Evolutionary conservation across 2,797 vertebrate species (phyloP).

Genomic region (Clamator glandarius): DNA sequence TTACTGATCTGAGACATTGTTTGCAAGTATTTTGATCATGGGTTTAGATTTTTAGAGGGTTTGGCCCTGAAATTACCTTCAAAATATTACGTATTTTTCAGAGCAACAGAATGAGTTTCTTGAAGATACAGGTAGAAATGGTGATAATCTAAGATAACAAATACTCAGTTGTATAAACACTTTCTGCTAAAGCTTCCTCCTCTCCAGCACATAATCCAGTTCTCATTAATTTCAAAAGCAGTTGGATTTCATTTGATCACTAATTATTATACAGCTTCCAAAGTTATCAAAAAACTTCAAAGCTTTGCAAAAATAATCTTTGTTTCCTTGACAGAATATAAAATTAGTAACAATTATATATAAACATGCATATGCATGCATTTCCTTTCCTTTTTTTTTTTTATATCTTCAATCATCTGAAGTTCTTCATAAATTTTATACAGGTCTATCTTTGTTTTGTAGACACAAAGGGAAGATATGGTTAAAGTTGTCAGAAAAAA

Average conservation of each 20-base stretch:
- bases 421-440: conserved; percentile 56
- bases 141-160: conserved; percentile 1
- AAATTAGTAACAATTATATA: conserved; percentile 45
- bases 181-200: conserved; percentile 8
- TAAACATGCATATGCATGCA: background rate
- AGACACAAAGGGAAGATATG: background rate
- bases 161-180: conserved; percentile 19
- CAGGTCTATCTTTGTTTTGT: conserved; percentile 47
- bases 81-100: background rate
- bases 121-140: background rate
- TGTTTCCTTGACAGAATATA: conserved; percentile 46
- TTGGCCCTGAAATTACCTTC: background rate
- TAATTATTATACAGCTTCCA: conserved; percentile 40
- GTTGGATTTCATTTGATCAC: conserved; percentile 36
- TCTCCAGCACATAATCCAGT: conserved; percentile 13
- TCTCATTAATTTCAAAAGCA: conserved; percentile 51
- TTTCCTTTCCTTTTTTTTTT: conserved; percentile 51
- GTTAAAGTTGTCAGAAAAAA: background rate
- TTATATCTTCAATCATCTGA: conserved; percentile 36
- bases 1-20: background rate
- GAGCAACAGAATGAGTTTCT: background rate
- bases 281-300: background rate
- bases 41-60: background rate
- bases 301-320: conserved; percentile 33
- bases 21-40: background rate